A percentile compares a stretch with the other conserved stretches of the same genome.
Evolutionary conservation across 2,113 vertebrate genomes (phyloP).

Genomic region (Phalacrocorax aristotelis): DNA sequence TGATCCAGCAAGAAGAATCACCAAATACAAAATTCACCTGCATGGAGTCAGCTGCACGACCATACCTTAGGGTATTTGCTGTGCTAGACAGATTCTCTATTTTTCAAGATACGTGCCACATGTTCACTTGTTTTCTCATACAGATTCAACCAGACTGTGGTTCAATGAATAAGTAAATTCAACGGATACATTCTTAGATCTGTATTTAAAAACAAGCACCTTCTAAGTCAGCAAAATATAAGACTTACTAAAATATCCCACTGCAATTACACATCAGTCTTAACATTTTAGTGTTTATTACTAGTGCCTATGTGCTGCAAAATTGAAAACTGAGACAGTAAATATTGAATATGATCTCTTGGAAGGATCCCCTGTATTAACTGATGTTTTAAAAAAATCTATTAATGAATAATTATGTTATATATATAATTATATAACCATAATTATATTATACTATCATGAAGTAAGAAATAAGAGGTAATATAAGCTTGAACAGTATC

Average conservation of each 20-base stretch:
- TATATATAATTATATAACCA: too few relatives aligned
- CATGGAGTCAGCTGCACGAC: not conserved
- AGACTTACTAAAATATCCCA: not conserved
- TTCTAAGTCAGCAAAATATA: not conserved
- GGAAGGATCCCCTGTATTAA: not conserved
- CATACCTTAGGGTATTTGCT: not conserved
- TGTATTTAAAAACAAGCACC: not conserved
- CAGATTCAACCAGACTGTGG: not conserved
- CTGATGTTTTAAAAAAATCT: not conserved
- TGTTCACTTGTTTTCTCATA: not conserved
- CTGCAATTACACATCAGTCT: not conserved
- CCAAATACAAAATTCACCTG: not conserved
- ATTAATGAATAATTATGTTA: not conserved
- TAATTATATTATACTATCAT: not conserved
- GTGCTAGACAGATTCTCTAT: not conserved
- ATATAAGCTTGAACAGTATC: not conserved
- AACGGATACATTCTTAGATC: not conserved
- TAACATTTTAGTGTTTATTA: not conserved
- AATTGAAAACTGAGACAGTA: not conserved
- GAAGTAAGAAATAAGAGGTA: not conserved
- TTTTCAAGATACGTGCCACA: not conserved
- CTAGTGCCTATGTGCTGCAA: not conserved
- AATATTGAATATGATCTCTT: not conserved
- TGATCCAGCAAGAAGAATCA: not conserved
- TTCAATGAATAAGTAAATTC: not conserved